Evolutionary conservation across 2,113 vertebrate genomes (phyloP).

Genomic region (Gavia stellata): DNA sequence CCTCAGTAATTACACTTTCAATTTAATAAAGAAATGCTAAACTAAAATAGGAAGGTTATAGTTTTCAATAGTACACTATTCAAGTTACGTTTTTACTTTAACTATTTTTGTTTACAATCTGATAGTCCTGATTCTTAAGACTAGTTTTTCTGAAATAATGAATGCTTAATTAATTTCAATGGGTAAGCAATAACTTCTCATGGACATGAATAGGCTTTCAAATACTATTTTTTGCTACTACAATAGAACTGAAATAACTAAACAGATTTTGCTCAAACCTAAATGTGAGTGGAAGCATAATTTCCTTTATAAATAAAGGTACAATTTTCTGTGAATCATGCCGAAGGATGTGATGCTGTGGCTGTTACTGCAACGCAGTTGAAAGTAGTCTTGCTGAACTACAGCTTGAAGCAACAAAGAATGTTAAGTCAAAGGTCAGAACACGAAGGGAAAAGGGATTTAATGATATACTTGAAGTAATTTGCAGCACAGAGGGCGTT

Average conservation of each 20-base stretch:
- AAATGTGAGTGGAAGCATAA: neutral
- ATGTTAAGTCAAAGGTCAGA: neutral
- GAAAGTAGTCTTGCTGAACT: neutral
- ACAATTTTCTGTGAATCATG: neutral
- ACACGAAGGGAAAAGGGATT: neutral
- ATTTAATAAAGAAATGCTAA: neutral
- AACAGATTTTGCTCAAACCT: neutral
- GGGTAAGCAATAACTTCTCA: neutral
- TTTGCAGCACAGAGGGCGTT: neutral
- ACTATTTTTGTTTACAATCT: neutral
- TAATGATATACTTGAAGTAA: neutral
- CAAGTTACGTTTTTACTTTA: neutral
- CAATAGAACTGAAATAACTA: neutral
- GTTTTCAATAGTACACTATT: neutral
- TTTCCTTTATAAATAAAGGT: neutral
- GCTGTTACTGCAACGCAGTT: neutral
- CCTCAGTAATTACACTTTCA: neutral
- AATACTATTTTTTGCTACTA: neutral
- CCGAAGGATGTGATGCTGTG: neutral
- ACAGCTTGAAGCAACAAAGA: neutral
- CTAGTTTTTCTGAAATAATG: neutral
- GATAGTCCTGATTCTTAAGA: neutral
- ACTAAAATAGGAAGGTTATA: neutral
- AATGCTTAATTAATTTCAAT: neutral
- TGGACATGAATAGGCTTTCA: neutral